Evolutionary conservation across 2,113 vertebrate species (phyloP).

Genomic region (Marcusenius ussheri): DNA sequence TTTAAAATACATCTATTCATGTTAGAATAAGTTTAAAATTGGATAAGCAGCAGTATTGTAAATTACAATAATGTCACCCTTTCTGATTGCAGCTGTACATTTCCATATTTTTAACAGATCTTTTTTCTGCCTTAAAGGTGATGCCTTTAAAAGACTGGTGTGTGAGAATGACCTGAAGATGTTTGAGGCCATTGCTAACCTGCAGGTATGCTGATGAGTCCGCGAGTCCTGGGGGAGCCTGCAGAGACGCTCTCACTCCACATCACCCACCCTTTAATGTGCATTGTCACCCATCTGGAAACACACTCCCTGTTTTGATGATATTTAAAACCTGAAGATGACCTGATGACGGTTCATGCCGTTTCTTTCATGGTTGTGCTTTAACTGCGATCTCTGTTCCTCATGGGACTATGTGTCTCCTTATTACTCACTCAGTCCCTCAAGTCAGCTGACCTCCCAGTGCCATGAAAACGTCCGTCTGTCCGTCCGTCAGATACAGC

Average conservation of each 20-base stretch:
- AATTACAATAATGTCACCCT: not conserved
- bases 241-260: not conserved
- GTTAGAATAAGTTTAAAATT: not conserved
- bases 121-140: constrained; percentile 50
- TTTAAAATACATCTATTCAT: not conserved
- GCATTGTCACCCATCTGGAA: not conserved
- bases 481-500: not conserved
- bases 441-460: not conserved
- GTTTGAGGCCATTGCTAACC: constrained; percentile 70
- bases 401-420: not conserved
- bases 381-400: not conserved
- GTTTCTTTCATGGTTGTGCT: not conserved
- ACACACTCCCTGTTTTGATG: not conserved
- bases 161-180: constrained; percentile 67
- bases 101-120: not conserved
- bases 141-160: constrained; percentile 68
- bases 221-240: not conserved
- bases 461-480: not conserved
- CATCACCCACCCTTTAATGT: not conserved
- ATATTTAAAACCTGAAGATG: not conserved
- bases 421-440: not conserved
- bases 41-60: not conserved
- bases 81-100: not conserved
- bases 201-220: constrained; percentile 68
- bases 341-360: not conserved